Evolutionary conservation across 2,888 invertebrate genomes (phyloP), one percentile per base, ranked within the genome.

Genomic region (Catocala sponsa): DNA sequence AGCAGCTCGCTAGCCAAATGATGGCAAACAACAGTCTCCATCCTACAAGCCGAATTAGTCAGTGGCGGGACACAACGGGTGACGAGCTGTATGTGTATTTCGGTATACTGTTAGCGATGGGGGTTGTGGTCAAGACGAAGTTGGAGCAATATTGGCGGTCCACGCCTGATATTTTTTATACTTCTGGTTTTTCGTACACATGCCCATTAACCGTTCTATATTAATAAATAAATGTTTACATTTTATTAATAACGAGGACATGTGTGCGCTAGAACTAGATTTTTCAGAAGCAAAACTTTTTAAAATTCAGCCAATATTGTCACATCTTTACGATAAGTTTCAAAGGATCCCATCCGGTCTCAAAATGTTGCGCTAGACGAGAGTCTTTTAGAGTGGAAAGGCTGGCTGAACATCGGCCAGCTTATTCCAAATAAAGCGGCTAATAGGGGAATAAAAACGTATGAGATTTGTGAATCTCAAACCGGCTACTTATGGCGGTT

Each of bases 381-480:
- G 49, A 47, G 52, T 32, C 61, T 77, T 33, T 47, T 65, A 6
- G 50, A 48, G 59, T 77, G 72, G 75, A 74, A 70, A 41, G 64
- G 58, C 49, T 75, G 10, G 53, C 48, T 75, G 7, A 49, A 65
- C 32, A 66, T 68, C 12, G 60, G 61, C 44, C 74, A 75, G 33
- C 50, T 64, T 11, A 72, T 74, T 11, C n/a, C 59, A 7, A 71
- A 64, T 33, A 72, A 74, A 55, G 53, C 60, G 2, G 68, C 72
- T 0, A n/a, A 47, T 10, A 48, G 25, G 9, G 70, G 68, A 0
- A 66, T 73, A 0, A 77, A 75, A 49, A 70, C 69, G 0, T 76
- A 76, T 11, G 75, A 75, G 33, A 46, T 79, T 2, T 75, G 70
- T 68, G 77, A 78, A 58, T 69, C 70, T 44, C 65, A 63, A 49